phyloP scores from a whole-genome alignment of 2,888 invertebrate species.

The Tinea pellionella region DNA sequence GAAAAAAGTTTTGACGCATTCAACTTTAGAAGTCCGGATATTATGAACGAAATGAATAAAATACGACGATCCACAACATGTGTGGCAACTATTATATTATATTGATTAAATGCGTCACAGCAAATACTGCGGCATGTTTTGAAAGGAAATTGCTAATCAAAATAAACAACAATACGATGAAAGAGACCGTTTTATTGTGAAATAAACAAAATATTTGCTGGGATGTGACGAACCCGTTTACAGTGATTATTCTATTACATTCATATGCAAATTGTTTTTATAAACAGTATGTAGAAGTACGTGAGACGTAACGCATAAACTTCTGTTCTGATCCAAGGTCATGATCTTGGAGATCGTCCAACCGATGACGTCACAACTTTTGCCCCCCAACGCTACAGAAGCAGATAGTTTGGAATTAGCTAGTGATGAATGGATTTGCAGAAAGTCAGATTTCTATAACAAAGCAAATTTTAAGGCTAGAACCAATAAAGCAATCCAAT shows the following conservation, averaged over 20 bases:
- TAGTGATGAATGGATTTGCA: constrained; percentile 28
- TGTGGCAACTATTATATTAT: background rate
- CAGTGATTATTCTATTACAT: constrained; percentile 31
- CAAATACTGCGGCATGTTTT: background rate
- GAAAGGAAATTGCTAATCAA: background rate
- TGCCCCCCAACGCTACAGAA: constrained; percentile 24
- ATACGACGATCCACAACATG: background rate
- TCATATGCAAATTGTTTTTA: constrained; percentile 49
- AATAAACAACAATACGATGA: background rate
- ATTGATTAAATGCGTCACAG: background rate
- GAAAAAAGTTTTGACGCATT: too few relatives aligned
- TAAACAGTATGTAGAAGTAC: constrained; percentile 33
- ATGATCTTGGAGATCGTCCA: constrained; percentile 46
- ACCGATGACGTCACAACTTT: constrained; percentile 28
- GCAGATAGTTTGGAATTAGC: constrained; percentile 27
- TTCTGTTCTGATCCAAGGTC: constrained; percentile 43
- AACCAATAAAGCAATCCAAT: background rate
- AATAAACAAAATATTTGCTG: background rate
- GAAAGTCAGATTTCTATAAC: constrained; percentile 24
- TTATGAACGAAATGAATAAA: background rate
- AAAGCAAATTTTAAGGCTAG: background rate
- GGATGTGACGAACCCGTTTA: constrained; percentile 5
- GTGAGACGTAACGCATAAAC: constrained; percentile 27
- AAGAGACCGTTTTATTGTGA: background rate
- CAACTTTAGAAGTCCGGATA: background rate